Percentiles rank a stretch among this genome's conserved stretches.
Evolutionary conservation across 1,140 invertebrate genomes (phyloP).

Genomic region (Drosophila pruinosa): DNA sequence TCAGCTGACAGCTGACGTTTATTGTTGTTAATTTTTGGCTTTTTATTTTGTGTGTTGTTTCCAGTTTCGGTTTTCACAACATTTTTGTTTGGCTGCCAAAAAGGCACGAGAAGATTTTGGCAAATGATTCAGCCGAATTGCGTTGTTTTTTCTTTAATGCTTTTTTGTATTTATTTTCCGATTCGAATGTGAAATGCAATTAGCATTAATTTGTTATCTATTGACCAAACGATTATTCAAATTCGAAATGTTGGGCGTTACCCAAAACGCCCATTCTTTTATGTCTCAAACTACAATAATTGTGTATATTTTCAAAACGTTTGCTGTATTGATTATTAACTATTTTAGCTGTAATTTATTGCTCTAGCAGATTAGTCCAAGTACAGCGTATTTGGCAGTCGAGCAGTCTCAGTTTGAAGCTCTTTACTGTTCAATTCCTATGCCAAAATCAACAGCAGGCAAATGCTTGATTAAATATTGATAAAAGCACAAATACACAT

Average conservation of each 20-base stretch:
- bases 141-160: conserved; percentile 20
- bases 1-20: conserved; percentile 59
- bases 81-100: conserved; percentile 11
- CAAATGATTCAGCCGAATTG: conserved; percentile 32
- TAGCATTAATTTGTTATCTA: conserved; percentile 62
- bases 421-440: neutral
- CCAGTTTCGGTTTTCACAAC: conserved; percentile 33
- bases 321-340: no score
- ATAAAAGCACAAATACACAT: conserved; percentile 36
- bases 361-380: neutral
- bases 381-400: neutral
- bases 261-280: conserved; percentile 21
- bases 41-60: conserved; percentile 31
- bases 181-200: conserved; percentile 56
- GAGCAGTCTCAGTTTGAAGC: neutral
- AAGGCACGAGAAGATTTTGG: conserved; percentile 13
- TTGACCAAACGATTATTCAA: conserved; percentile 34
- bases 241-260: conserved; percentile 15
- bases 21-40: conserved; percentile 10
- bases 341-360: no score
- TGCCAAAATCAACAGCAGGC: neutral
- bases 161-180: conserved; percentile 37
- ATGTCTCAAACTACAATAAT: conserved; percentile 7
- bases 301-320: conserved; percentile 19
- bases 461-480: conserved; percentile 63